Base-by-base conservation (phyloP, 2,888 invertebrate genomes). In the Hyposoter didymator region DNA sequence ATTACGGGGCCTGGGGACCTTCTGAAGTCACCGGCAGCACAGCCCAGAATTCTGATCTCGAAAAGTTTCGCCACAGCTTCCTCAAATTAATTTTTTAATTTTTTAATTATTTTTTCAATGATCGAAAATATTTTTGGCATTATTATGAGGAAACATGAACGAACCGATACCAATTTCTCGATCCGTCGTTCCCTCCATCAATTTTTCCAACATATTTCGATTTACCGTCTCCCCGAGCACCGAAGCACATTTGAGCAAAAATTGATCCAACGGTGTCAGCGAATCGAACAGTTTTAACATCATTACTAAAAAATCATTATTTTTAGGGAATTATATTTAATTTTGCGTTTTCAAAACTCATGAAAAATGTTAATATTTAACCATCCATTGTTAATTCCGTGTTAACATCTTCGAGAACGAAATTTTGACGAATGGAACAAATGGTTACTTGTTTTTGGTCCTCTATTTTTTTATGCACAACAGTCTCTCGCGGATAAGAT, bases 201-300 rank as follows among this genome's bases (percentile, higher is more conserved):
- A 92, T 89, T 95, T 95, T 62, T 95, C 90, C 14, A 96, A 91
- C 95, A 96, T 96, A 28, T 94, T 93, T 87, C 96, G 94, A 0
- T 95, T 95, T 88, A 96, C 95, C n/a, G 94, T 94, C 78, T 95
- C 95, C 0, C 96, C 96, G 10, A 96, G 93, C 4, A 96, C 95
- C 0, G 96, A 95, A 10, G 96, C 95, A 88, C 95, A 96, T 93
- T 96, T 96, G 45, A 96, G 90, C 17, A 96, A 90, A 90, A 96
- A 94, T 92, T 96, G 96, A 90, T 96, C 96, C 86, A 95, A 95
- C 0, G 96, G 95, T 3, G 95, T 95, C 84, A 97, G 90, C 0
- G 96, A 95, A 91, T 96, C 96, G 89, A 96, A 96, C 0, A 95
- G 95, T 92, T 95, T 96, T 88, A 96, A 90, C 79, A 96, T 95